phyloP scores from a whole-genome alignment of 2,888 invertebrate species.

The Anoplius nigerrimus region DNA sequence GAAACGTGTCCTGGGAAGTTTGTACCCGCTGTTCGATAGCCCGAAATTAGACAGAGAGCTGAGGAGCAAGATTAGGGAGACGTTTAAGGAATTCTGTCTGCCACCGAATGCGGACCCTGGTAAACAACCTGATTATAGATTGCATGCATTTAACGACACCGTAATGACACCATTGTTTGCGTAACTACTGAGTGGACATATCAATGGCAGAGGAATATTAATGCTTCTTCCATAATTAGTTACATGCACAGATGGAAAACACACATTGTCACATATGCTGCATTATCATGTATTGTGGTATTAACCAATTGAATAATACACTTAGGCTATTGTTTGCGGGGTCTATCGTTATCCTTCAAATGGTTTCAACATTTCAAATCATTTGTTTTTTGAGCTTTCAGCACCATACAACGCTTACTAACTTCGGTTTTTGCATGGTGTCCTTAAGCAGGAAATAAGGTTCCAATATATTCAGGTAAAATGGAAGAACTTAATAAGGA shows the following conservation, averaged over 20 bases:
- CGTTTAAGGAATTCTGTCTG: slow-evolving; percentile 92
- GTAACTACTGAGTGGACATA: background rate
- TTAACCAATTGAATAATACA: no score
- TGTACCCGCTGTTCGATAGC: slow-evolving; percentile 91
- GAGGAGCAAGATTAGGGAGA: slow-evolving; percentile 89
- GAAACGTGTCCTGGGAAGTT: slow-evolving; percentile 92
- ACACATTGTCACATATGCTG: no score
- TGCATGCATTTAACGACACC: background rate
- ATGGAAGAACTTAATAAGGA: slow-evolving; percentile 72
- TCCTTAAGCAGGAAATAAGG: slow-evolving; percentile 70
- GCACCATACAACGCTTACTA: slow-evolving; percentile 64
- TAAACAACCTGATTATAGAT: slow-evolving; percentile 54
- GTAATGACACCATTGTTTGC: no score
- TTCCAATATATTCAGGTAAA: slow-evolving; percentile 73
- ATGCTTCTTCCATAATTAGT: background rate
- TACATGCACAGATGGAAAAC: no score
- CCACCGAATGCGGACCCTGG: slow-evolving; percentile 77
- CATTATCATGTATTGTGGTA: no score
- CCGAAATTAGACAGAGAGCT: slow-evolving; percentile 90
- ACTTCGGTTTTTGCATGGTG: slow-evolving; percentile 66
- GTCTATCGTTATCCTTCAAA: background rate
- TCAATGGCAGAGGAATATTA: slow-evolving; percentile 8
- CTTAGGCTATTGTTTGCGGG: no score
- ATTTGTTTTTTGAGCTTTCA: slow-evolving; percentile 42
- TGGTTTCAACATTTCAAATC: slow-evolving; percentile 28